Base-by-base conservation (phyloP, 2,888 invertebrate genomes). In the Hypomecis atomaria region DNA sequence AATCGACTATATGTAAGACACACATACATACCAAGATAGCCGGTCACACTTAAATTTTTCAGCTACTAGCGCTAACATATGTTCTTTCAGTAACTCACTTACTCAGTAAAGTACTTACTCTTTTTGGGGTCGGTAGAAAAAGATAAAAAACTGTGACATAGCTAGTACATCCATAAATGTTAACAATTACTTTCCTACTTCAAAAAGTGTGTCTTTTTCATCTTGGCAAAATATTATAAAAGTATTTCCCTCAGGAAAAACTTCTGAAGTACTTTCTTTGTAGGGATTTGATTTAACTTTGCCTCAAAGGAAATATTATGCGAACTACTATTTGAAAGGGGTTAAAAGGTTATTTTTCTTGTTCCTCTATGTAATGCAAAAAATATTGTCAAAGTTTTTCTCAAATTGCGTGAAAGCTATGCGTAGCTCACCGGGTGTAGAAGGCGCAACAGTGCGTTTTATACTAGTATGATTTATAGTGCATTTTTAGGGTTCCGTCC, bases 151-250 rank as follows among this genome's bases (percentile, higher is more conserved):
- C 10, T 2, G 6, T 7, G 13, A 52, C 10, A 38, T 13, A 38
- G 6, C 13, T 13, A 40, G 10, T 40, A 38, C 10, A 38, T 50
- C 5, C 10, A 40, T 38, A 40, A 47, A 40, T 9, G 13, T 38
- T 47, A 38, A 48, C 56, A 56, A 56, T 56, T 56, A 56, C 56
- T 56, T 55, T 45, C 3, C 36, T 23, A 2, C 56, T 38, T 7
- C 56, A 56, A 56, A 45, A 45, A 55, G 8, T 38, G 23, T 38
- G 47, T 47, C 38, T 38, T 49, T 62, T 66, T 67, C 64, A 64
- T 67, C 65, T 58, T 48, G 43, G 6, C 45, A 61, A 59, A 62
- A 62, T 59, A 66, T 67, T 69, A 66, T 63, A 67, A 67, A 69
- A 69, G 53, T 48, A 56, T 61, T 65, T 67, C 63, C 66, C 61